Percentiles rank a stretch among this genome's conserved stretches.
Conservation (phyloP, 2,113 vertebrate species). For the Tragulus kanchil region DNA sequence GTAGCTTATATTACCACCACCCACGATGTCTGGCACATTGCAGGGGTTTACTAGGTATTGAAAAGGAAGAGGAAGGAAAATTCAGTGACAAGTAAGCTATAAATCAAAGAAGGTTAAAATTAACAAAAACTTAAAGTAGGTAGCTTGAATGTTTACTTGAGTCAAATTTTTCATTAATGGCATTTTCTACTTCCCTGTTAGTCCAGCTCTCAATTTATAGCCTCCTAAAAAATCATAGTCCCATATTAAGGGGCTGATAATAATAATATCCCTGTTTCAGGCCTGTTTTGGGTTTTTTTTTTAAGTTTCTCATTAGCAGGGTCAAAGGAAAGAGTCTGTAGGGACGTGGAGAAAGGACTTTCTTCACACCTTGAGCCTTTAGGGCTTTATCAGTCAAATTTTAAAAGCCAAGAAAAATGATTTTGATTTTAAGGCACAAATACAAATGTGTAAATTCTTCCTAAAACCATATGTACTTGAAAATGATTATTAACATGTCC, state of each 20-base stretch:
- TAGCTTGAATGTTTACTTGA: background rate
- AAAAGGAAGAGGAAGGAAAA: slow-evolving; percentile 41
- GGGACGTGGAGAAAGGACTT: background rate
- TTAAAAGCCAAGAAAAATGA: slow-evolving; percentile 45
- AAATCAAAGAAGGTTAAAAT: slow-evolving; percentile 17
- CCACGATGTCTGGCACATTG: background rate
- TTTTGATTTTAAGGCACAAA: slow-evolving; percentile 44
- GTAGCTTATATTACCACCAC: background rate
- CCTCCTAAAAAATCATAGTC: slow-evolving; percentile 21
- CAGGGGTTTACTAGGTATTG: background rate
- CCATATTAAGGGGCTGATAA: background rate
- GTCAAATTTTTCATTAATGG: slow-evolving; percentile 5
- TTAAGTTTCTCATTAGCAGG: background rate
- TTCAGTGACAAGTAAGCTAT: slow-evolving; percentile 7
- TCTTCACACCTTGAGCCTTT: slow-evolving; percentile 23
- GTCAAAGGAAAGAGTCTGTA: background rate
- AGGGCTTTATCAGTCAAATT: slow-evolving; percentile 48
- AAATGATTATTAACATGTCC: slow-evolving; percentile 64
- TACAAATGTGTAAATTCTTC: slow-evolving; percentile 22
- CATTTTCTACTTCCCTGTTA: slow-evolving; percentile 34
- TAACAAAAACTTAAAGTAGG: slow-evolving; percentile 47
- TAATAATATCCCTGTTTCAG: background rate
- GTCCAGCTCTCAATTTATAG: background rate
- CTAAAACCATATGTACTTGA: slow-evolving; percentile 54
- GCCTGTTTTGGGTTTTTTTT: background rate